These are phyloP conservation scores for Gephyroberyx darwinii DNA, from an alignment of 2,797 vertebrate genomes.

Conservation along the genomic window DNA sequence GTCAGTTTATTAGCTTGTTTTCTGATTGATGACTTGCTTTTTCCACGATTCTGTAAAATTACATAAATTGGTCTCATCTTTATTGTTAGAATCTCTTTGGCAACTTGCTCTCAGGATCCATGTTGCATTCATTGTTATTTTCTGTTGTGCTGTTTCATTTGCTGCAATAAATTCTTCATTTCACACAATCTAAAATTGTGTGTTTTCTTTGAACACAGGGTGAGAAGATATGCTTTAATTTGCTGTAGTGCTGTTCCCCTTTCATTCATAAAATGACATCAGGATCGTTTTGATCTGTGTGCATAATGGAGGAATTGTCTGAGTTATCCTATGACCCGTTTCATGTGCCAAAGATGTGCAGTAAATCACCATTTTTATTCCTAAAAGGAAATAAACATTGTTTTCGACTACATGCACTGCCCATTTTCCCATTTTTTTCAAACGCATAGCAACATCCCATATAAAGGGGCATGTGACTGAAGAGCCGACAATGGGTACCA, in stretches of 20 bases:
- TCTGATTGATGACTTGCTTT: too few relatives aligned
- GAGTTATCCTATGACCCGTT: slow-evolving; percentile 42
- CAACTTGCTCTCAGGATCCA: neutral
- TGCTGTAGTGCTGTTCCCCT: too few relatives aligned
- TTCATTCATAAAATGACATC: slow-evolving; percentile 1
- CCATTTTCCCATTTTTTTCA: slow-evolving; percentile 16
- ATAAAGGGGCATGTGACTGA: slow-evolving; percentile 72
- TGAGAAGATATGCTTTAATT: too few relatives aligned
- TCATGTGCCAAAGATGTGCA: slow-evolving; percentile 22
- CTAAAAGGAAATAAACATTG: slow-evolving; percentile 63
- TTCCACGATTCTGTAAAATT: too few relatives aligned
- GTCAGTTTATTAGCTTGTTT: too few relatives aligned
- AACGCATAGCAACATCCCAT: slow-evolving; percentile 54
- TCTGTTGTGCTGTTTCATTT: neutral
- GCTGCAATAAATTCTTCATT: too few relatives aligned
- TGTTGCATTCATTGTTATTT: neutral
- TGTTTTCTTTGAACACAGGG: too few relatives aligned
- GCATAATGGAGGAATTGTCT: slow-evolving; percentile 48
- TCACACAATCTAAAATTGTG: too few relatives aligned
- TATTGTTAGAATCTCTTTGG: neutral
- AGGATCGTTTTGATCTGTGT: slow-evolving; percentile 11
- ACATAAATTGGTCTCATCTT: too few relatives aligned
- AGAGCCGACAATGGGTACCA: slow-evolving; percentile 70
- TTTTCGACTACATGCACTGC: slow-evolving; percentile 52
- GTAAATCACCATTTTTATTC: slow-evolving; percentile 49